Evolutionary conservation across 2,888 invertebrate species (phyloP).

Genomic region (Ectemnius continuus): DNA sequence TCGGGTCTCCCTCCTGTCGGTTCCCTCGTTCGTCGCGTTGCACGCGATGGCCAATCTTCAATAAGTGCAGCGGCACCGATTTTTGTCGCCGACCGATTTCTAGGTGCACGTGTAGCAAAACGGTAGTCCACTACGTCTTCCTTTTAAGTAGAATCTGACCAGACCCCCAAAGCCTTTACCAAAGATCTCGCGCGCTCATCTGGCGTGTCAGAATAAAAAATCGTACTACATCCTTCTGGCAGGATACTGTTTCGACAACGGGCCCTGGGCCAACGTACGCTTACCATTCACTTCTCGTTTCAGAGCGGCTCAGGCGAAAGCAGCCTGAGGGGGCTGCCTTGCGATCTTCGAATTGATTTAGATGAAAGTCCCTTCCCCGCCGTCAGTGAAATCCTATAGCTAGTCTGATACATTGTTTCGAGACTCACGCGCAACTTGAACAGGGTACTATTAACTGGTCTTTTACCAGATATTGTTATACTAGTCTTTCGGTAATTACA

Average conservation of each 20-base stretch:
- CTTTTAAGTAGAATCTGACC: neutral
- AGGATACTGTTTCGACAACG: no score
- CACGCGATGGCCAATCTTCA: slow-evolving; percentile 71
- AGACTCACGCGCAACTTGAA: no score
- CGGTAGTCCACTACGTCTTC: slow-evolving; percentile 28
- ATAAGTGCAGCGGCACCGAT: slow-evolving; percentile 56
- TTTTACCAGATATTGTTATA: no score
- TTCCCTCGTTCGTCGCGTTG: slow-evolving; percentile 26
- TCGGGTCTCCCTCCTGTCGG: slow-evolving; percentile 14
- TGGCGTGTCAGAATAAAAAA: neutral
- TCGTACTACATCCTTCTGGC: no score
- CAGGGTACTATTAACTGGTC: no score
- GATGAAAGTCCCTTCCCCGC: slow-evolving; percentile 59
- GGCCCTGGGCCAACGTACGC: slow-evolving; percentile 26
- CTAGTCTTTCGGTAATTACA: no score
- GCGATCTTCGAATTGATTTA: slow-evolving; percentile 67
- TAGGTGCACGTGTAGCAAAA: slow-evolving; percentile 30
- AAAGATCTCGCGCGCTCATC: slow-evolving; percentile 13
- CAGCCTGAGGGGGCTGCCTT: slow-evolving; percentile 42
- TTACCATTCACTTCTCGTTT: slow-evolving; percentile 38
- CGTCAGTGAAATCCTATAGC: slow-evolving; percentile 69
- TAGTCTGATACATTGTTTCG: slow-evolving; percentile 55
- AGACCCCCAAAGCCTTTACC: neutral
- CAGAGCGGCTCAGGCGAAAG: slow-evolving; percentile 10
- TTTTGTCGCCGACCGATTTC: slow-evolving; percentile 45